Base-by-base conservation (phyloP, 30 jellyfish, hydroid and myxozoan species). In the Phacellophora camtschatica region DNA sequence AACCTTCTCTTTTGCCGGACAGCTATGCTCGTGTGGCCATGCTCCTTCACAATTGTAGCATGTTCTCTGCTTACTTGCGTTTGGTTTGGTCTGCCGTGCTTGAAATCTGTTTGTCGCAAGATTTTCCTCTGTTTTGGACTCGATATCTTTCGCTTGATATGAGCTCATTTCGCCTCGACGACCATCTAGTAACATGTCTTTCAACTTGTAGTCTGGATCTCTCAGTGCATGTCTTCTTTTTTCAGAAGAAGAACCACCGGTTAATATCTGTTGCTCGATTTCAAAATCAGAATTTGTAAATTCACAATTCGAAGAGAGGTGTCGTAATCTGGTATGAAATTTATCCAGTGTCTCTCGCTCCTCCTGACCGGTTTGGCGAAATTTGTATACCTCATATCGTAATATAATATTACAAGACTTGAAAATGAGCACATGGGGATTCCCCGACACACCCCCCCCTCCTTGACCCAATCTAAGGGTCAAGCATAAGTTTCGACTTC, bases 401-500 rank as follows among this genome's bases (percentile, higher is more conserved):
- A n/a, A n/a, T n/a, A n/a, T n/a, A n/a, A n/a, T n/a, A n/a, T n/a
- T n/a, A n/a, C n/a, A n/a, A n/a, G n/a, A n/a, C n/a, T n/a, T n/a
- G n/a, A n/a, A n/a, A n/a, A n/a, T n/a, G 59, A 23, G 59, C 59
- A 0, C 22, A 13, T 46, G 59, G 59, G 59, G 59, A 13, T 46
- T 46, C 59, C 59, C 59, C 16, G n/a, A n/a, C n/a, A n/a, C n/a
- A n/a, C n/a, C n/a, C 71, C 76, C 28, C 66, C 75, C 84, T 80
- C 84, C 80, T 69, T 82, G 80, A 69, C 41, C 81, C 85, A 36
- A 41, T 69, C 25, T 67, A 66, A 18, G 72, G 94, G 87, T 82
- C 94, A 82, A 82, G 94, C 79, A 82, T 50, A 36, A 82, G 75
- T 66, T 30, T 31, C 29, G 66, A 41, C 64, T 49, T 79, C 91